Evolutionary conservation across 2,888 invertebrate species (phyloP), one percentile per base, ranked within the genome.

Genomic region (Tetheella fluctuosa): DNA sequence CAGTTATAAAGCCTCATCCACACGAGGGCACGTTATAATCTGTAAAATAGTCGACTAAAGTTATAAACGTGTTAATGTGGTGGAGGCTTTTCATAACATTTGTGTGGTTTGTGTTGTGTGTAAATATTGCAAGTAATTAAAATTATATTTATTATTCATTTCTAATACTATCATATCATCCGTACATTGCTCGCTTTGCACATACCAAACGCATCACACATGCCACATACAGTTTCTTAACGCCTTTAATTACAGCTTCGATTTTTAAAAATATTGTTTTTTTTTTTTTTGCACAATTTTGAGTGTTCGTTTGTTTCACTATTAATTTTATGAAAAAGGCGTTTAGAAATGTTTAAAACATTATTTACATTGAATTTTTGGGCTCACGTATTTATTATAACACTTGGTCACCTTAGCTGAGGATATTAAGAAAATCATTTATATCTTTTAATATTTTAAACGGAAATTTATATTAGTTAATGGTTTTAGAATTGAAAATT

Each of bases 51-150:
- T 34, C 34, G 34, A 10, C 37, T 4, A 4, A 42, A 1, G 13
- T 42, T 17, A 17, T 42, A 17, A 17, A 5, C 7, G 10, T 20
- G 20, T 2, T 10, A 17, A 3, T 48, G 48, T 48, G 48, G 48
- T 8, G 0, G 48, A 20, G 20, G 20, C 48, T 48, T 48, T 20
- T 56, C 53, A 48, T 60, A 57, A 67, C 62, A 60, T 74, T 56
- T 73, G 68, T 85, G 88, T 89, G 89, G 88, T 80, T 83, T 88
- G 89, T 90, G 90, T 90, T 84, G 77, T 90, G 88, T 89, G 88
- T 88, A 81, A 67, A 81, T 83, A 78, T 70, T 61, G 64, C 63
- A 69, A 64, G 64, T 71, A 63, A 59, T 60, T 59, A 60, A 10
- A 20, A 48, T 20, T 2, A 20, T 48, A 48, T 13, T 1, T 17